Conservation (phyloP, 2,113 vertebrate genomes). For the Chamaea fasciata region DNA sequence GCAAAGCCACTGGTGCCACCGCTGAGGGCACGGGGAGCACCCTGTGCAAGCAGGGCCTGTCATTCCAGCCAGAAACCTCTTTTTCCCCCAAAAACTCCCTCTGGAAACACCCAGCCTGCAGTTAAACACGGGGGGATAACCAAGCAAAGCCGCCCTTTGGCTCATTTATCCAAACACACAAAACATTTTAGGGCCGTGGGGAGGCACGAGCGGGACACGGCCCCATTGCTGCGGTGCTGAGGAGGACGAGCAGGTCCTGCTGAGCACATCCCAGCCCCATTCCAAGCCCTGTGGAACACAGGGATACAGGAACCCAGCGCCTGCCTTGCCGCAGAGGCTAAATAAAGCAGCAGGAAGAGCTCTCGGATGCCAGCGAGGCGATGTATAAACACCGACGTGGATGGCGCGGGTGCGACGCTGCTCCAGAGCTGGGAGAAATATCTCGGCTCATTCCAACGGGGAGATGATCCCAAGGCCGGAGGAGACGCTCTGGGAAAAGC, state of each 20-base stretch:
- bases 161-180: not conserved
- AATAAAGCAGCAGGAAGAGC: slow-evolving; percentile 59
- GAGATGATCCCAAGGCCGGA: not conserved
- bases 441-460: fast-evolving
- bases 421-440: fast-evolving
- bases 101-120: not conserved
- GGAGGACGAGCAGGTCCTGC: not conserved
- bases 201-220: fast-evolving
- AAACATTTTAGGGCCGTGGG: not conserved
- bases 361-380: not conserved
- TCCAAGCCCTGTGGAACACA: fast-evolving
- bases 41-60: not conserved
- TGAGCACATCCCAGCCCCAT: not conserved
- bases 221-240: fast-evolving
- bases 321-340: slow-evolving; percentile 46
- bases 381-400: not conserved
- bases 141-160: not conserved
- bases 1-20: fast-evolving
- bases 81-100: fast-evolving
- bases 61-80: not conserved
- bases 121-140: fast-evolving
- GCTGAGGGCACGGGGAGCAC: fast-evolving
- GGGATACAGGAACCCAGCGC: not conserved
- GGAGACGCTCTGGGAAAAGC: not conserved
- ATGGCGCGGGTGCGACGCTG: not conserved